Percentiles rank a stretch among this genome's conserved stretches.
These are phyloP conservation scores for Mus spretus DNA, from an alignment of 2,797 vertebrate species.

Conservation along the genomic window DNA sequence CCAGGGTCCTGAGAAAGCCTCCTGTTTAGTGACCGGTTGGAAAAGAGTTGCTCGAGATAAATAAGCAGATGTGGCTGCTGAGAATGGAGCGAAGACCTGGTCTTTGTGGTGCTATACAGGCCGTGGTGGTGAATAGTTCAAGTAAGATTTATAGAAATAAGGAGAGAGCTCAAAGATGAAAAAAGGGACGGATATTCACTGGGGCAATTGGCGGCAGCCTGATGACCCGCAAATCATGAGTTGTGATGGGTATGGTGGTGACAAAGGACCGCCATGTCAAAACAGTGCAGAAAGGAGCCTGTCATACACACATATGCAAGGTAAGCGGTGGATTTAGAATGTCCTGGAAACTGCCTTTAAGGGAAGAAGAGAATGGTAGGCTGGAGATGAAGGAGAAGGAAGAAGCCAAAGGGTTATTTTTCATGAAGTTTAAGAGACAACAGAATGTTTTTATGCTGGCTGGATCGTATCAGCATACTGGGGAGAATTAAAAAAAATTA, in stretches of 20 bases:
- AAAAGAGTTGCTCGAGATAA: not conserved
- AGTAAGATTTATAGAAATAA: not conserved
- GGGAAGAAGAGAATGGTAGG: not conserved
- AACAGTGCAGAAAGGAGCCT: not conserved
- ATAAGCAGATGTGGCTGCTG: not conserved
- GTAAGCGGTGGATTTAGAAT: accelerated
- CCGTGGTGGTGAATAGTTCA: not conserved
- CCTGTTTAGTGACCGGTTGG: not conserved
- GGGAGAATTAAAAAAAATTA: not conserved
- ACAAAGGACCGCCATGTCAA: not conserved
- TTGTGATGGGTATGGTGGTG: not conserved
- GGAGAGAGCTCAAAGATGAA: not conserved
- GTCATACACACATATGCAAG: no score
- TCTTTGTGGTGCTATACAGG: not conserved
- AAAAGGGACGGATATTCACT: accelerated
- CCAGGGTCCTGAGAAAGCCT: not conserved
- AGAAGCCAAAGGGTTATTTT: no score
- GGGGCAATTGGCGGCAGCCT: not conserved
- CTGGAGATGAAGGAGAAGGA: no score
- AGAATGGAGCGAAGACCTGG: not conserved
- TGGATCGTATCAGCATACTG: no score
- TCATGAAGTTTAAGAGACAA: not conserved
- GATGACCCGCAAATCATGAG: not conserved
- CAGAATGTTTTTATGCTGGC: not conserved
- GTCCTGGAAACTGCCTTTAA: not conserved